A percentile compares a stretch with the other conserved stretches of the same genome.
Evolutionary conservation across 2,888 invertebrate genomes (phyloP).

Genomic region (Apantesis nais): DNA sequence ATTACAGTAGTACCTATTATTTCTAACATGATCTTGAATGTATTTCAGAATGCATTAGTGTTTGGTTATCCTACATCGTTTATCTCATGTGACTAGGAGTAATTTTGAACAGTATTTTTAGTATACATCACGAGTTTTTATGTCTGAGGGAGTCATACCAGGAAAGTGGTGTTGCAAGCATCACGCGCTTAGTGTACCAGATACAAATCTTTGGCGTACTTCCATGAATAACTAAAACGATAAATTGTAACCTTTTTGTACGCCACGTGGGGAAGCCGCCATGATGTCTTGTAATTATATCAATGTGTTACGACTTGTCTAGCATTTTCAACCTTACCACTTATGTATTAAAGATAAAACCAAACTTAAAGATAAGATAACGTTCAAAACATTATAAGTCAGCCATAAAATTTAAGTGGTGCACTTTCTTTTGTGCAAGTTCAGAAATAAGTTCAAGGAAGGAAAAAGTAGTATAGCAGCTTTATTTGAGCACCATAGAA

Average conservation of each 20-base stretch:
- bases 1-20: neutral
- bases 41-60: neutral
- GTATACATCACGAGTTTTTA: conserved; percentile 33
- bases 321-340: conserved; percentile 27
- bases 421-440: conserved; percentile 23
- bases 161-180: conserved; percentile 40
- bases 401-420: conserved; percentile 34
- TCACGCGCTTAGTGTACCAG: conserved; percentile 70
- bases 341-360: conserved; percentile 20
- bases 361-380: conserved; percentile 42
- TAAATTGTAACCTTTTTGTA: conserved; percentile 27
- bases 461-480: conserved; percentile 32
- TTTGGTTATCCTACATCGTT: neutral
- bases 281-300: conserved; percentile 13
- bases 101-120: conserved; percentile 30
- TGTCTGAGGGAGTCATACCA: conserved; percentile 16
- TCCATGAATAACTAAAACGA: conserved; percentile 55
- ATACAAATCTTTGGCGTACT: conserved; percentile 61
- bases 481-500: conserved; percentile 14
- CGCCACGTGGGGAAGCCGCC: conserved; percentile 35
- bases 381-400: conserved; percentile 33
- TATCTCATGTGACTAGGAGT: conserved; percentile 28
- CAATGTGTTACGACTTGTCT: neutral
- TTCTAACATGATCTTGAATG: neutral
- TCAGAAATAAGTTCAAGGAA: conserved; percentile 21